phyloP scores from a whole-genome alignment of 2,113 vertebrate genomes.

The Piliocolobus tephrosceles region DNA sequence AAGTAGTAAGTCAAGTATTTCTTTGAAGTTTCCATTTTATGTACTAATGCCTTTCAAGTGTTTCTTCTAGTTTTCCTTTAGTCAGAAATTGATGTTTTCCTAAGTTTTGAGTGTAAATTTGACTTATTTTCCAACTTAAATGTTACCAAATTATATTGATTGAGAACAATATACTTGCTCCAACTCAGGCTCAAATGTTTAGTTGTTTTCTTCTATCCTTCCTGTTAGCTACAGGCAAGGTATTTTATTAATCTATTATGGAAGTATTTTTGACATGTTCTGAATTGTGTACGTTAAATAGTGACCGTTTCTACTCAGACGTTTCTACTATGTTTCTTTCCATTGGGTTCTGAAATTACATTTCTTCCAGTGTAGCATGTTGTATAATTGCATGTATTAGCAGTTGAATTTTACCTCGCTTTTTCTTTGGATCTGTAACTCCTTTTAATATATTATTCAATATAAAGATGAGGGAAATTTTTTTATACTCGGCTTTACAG shows the following conservation, averaged over 20 bases:
- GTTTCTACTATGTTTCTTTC: background rate
- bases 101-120: slow-evolving; percentile 33
- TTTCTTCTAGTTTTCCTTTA: slow-evolving; percentile 39
- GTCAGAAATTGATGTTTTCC: slow-evolving; percentile 39
- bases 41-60: slow-evolving; percentile 62
- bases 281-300: background rate
- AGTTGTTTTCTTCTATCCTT: background rate
- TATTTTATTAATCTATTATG: background rate
- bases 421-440: slow-evolving; percentile 4
- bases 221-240: background rate
- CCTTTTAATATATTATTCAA: background rate
- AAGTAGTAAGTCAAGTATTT: slow-evolving; percentile 59
- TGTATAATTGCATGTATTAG: background rate
- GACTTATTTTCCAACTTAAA: slow-evolving; percentile 33
- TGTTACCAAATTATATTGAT: slow-evolving; percentile 12
- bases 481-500: slow-evolving; percentile 10
- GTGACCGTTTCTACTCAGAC: background rate
- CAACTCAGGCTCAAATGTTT: slow-evolving; percentile 14
- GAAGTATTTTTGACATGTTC: background rate
- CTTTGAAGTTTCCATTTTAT: slow-evolving; percentile 65
- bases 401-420: background rate
- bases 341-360: background rate
- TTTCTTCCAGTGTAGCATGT: background rate
- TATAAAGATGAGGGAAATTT: background rate
- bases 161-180: background rate